Conservation (phyloP, 2,888 invertebrate species). For the Bugulina stolonifera region DNA sequence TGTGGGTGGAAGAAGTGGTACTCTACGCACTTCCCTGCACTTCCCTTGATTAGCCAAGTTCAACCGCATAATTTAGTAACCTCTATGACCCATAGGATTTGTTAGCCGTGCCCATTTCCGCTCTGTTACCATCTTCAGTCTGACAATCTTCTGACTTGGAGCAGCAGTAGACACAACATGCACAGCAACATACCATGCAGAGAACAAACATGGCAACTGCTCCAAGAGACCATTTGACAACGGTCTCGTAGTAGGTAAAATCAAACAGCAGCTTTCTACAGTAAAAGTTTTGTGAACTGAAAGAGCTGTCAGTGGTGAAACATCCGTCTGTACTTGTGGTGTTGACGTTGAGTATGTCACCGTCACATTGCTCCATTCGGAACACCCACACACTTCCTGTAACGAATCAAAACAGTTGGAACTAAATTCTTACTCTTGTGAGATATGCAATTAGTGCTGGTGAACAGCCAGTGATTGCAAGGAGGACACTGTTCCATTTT, state of each 20-base stretch:
- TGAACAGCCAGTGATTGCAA: no score
- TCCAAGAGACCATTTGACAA: neutral
- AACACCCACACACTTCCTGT: slow-evolving; percentile 3
- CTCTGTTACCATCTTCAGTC: neutral
- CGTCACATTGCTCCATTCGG: neutral
- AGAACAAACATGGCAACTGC: neutral
- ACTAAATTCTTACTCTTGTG: no score
- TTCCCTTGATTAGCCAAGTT: no score
- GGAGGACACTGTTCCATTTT: no score
- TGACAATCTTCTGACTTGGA: neutral
- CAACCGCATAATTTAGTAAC: no score
- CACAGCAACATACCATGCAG: neutral
- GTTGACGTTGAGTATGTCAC: no score
- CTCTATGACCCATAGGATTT: no score
- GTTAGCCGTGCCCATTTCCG: no score
- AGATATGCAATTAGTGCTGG: no score
- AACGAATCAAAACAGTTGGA: neutral
- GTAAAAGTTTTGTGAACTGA: neutral
- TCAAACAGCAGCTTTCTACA: neutral
- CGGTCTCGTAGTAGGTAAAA: neutral
- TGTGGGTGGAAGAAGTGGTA: no score
- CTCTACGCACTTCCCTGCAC: no score
- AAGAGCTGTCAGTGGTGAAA: neutral
- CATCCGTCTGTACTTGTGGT: neutral
- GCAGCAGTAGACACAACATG: slow-evolving; percentile 1